Conservation (phyloP, 1,140 invertebrate species). For the Mycetomoellerius zeteki region DNA sequence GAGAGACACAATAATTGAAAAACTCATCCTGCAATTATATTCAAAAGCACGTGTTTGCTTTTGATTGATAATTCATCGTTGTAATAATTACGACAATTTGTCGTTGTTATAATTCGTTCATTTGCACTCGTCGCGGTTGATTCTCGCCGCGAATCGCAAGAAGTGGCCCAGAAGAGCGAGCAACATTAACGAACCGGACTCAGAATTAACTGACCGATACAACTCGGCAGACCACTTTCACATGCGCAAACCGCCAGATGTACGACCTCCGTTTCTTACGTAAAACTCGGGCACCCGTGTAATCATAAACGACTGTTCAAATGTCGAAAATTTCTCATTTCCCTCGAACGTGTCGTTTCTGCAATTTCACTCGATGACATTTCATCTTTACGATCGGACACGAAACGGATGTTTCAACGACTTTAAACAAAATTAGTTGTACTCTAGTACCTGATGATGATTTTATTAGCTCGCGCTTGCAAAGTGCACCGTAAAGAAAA, state of each 20-base stretch:
- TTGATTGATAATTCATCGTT: background rate
- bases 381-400: conserved; percentile 5
- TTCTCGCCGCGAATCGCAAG: background rate
- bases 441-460: background rate
- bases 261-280: conserved; percentile 79
- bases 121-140: conserved; percentile 1
- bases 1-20: background rate
- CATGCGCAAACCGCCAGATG: conserved; percentile 82
- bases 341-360: background rate
- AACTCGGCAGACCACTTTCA: conserved; percentile 83
- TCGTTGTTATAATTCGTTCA: background rate
- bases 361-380: background rate
- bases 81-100: background rate
- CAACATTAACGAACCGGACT: conserved; percentile 80
- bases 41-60: background rate
- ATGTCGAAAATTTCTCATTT: conserved; percentile 40
- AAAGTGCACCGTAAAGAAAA: conserved; percentile 32
- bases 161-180: conserved; percentile 68
- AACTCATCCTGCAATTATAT: background rate
- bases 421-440: too few species aligned
- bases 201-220: conserved; percentile 83
- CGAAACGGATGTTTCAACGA: background rate
- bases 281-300: conserved; percentile 75
- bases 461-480: background rate
- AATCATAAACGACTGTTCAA: conserved; percentile 55